phyloP scores from a whole-genome alignment of 2,113 vertebrate species.

The Naja naja region DNA sequence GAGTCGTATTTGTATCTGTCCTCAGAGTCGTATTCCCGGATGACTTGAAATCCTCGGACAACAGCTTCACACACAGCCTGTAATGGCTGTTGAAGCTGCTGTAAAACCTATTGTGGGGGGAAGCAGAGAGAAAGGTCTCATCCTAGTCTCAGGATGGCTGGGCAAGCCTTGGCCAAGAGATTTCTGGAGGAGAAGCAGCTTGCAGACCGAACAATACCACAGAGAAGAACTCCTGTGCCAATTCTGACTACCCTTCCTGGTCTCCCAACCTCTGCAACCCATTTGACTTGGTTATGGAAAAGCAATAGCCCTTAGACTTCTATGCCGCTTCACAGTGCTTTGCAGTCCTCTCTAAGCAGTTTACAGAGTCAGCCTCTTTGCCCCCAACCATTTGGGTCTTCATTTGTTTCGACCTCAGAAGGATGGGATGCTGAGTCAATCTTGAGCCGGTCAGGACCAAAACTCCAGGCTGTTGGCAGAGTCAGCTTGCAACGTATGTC shows the following conservation, averaged over 20 bases:
- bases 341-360: too few species aligned
- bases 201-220: not conserved
- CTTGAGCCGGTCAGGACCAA: too few species aligned
- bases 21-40: not conserved
- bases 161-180: not conserved
- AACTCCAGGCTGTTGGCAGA: too few species aligned
- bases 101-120: not conserved
- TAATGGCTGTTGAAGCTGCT: not conserved
- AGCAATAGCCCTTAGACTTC: not conserved
- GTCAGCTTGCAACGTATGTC: too few species aligned
- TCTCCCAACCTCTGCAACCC: not conserved
- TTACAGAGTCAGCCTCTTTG: too few species aligned
- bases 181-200: not conserved
- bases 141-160: not conserved
- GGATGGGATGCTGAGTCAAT: too few species aligned
- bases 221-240: not conserved
- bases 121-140: not conserved
- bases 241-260: not conserved
- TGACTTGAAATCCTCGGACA: not conserved
- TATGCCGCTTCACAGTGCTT: not conserved
- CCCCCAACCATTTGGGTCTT: too few species aligned
- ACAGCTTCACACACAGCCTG: not conserved
- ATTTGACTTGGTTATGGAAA: not conserved
- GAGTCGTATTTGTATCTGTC: not conserved
- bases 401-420: too few species aligned